A percentile compares a stretch with the other conserved stretches of the same genome.
Conservation (phyloP, 2,888 invertebrate genomes). For the Caenorhabditis uteleia region DNA sequence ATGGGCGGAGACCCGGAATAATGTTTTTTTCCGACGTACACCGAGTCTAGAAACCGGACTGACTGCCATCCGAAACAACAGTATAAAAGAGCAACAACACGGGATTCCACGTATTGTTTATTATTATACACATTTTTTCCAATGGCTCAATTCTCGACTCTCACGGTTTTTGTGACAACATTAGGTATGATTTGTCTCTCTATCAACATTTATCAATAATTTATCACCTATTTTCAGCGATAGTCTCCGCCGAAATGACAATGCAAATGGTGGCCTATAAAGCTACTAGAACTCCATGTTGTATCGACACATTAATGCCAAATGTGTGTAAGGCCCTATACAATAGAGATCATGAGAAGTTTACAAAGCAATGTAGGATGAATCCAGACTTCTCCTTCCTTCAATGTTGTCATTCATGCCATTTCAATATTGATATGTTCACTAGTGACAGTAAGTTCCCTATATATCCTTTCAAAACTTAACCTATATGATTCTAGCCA, state of each 20-base stretch:
- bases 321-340: constrained; percentile 54
- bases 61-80: too few species aligned
- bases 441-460: constrained; percentile 34
- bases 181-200: too few species aligned
- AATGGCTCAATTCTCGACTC: too few species aligned
- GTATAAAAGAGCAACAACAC: too few species aligned
- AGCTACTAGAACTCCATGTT: constrained; percentile 58
- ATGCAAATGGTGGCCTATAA: constrained; percentile 44
- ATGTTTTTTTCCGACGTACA: too few species aligned
- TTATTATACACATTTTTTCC: too few species aligned
- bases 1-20: too few species aligned
- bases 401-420: constrained; percentile 62
- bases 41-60: too few species aligned
- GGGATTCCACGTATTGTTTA: too few species aligned
- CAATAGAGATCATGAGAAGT: constrained; percentile 52
- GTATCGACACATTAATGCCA: constrained; percentile 56
- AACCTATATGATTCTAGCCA: constrained; percentile 17
- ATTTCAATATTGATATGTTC: constrained; percentile 55
- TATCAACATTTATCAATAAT: too few species aligned
- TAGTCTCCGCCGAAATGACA: constrained; percentile 26
- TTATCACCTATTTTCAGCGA: constrained; percentile 5
- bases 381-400: constrained; percentile 62
- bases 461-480: not conserved
- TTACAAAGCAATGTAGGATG: constrained; percentile 52
- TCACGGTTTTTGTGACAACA: too few species aligned